Conservation (phyloP, 92 coral and sea anemone genomes). For the Phenganax subtilis region DNA sequence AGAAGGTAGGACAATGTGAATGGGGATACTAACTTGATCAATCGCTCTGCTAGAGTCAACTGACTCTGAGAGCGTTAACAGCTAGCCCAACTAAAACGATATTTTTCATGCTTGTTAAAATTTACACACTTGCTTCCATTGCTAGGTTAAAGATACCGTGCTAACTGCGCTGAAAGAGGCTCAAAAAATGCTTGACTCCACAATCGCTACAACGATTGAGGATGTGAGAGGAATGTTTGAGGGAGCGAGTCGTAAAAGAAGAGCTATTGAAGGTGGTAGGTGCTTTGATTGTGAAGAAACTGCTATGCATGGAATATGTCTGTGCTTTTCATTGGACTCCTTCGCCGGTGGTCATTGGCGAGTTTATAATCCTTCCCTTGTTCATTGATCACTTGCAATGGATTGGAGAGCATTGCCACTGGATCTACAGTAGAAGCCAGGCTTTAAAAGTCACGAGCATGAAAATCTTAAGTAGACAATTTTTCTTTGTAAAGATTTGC, state of each 20-base stretch:
- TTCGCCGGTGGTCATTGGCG: too few relatives aligned
- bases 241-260: background rate
- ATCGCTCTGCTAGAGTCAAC: too few relatives aligned
- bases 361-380: too few relatives aligned
- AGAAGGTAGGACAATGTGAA: slow-evolving; percentile 1
- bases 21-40: too few relatives aligned
- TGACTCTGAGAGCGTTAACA: too few relatives aligned
- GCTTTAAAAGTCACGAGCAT: background rate
- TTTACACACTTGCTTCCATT: background rate
- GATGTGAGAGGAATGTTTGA: slow-evolving; percentile 20
- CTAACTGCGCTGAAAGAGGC: slow-evolving; percentile 26
- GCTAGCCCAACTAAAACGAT: background rate
- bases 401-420: too few relatives aligned
- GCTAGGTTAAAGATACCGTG: slow-evolving; percentile 28
- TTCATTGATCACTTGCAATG: too few relatives aligned
- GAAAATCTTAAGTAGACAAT: background rate
- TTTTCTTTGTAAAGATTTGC: slow-evolving; percentile 5
- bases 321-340: too few relatives aligned
- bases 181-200: slow-evolving; percentile 25
- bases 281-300: too few relatives aligned
- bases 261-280: background rate
- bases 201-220: slow-evolving; percentile 8
- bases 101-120: background rate
- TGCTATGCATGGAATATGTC: too few relatives aligned
- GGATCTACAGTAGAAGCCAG: background rate